A percentile compares a stretch with the other conserved stretches of the same genome.
These are phyloP conservation scores for Onychostruthus taczanowskii DNA, from an alignment of 2,113 vertebrate species.

Conservation along the genomic window DNA sequence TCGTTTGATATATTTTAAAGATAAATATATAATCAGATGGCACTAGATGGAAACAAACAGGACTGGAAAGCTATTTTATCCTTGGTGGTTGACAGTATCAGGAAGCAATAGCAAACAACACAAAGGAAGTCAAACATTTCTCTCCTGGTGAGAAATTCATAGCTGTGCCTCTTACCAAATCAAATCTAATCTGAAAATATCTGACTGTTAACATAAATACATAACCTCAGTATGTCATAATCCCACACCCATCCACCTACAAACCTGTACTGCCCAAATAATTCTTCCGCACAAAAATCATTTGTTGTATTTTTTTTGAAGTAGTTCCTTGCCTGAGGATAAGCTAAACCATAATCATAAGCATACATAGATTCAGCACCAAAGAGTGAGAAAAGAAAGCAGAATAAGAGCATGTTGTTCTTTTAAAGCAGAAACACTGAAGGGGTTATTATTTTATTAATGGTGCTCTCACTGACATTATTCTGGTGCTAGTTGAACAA, in stretches of 20 bases:
- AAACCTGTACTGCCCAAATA: background rate
- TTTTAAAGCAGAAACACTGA: background rate
- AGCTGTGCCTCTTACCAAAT: background rate
- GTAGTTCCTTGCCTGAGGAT: background rate
- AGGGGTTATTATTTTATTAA: conserved; percentile 55
- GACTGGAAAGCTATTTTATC: background rate
- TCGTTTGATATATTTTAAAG: background rate
- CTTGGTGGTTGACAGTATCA: background rate
- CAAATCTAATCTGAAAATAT: background rate
- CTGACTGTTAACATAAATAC: background rate
- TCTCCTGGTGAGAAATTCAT: background rate
- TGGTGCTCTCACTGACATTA: background rate
- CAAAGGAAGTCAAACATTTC: background rate
- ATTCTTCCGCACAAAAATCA: background rate
- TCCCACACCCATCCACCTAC: background rate
- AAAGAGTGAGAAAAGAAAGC: background rate
- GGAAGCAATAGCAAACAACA: background rate
- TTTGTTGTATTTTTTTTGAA: background rate
- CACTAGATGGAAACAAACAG: background rate
- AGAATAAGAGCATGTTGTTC: background rate
- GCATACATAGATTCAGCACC: background rate
- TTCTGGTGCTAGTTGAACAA: conserved; percentile 42
- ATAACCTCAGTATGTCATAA: background rate
- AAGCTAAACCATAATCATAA: background rate
- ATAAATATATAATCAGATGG: background rate